Base-by-base conservation (phyloP, 2,888 invertebrate species). In the Odontocerum albicorne region DNA sequence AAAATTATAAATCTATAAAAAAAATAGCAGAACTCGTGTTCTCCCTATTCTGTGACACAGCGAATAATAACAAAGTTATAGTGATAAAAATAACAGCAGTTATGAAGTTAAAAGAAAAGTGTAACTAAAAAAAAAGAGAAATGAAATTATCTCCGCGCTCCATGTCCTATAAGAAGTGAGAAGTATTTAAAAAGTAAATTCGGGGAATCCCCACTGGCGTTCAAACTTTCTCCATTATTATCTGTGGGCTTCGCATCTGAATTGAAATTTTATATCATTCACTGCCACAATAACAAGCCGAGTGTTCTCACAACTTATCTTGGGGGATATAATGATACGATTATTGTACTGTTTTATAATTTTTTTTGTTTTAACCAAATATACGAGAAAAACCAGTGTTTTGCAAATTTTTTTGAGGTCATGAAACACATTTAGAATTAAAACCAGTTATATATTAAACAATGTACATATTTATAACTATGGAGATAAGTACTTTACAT, bases 111-210 rank as follows among this genome's bases (percentile, higher is more conserved):
- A 16, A 51, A 35, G 40, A 40, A 49, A 55, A 55, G 46, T 50
- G 51, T 45, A 35, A 20, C 36, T 33, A 49, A 45, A 32, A 55
- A 46, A 49, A 44, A 53, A 57, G n/a, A n/a, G 53, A 59, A 59
- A 59, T 59, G 59, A 59, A 59, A 59, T 59, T 59, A 59, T 59
- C 55, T 55, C 55, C 51, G 55, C 59, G 59, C 55, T 59, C 55
- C 55, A 55, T 59, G 55, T 50, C n/a, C 51, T 59, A 51, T 44
- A 44, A 52, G 57, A 47, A 39, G 44, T n/a, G n/a, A n/a, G 49
- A 58, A 51, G 50, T 54, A 58, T 46, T 59, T 59, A 52, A 55
- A 59, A 59, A 59, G 59, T 51, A 59, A 59, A 59, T 59, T 49
- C 55, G 51, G 43, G 49, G 35, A 33, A 42, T 19, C 36, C 22